Percentiles rank a stretch among this genome's conserved stretches.
Evolutionary conservation across 2,113 vertebrate genomes (phyloP).

Genomic region (Eidolon helvum): DNA sequence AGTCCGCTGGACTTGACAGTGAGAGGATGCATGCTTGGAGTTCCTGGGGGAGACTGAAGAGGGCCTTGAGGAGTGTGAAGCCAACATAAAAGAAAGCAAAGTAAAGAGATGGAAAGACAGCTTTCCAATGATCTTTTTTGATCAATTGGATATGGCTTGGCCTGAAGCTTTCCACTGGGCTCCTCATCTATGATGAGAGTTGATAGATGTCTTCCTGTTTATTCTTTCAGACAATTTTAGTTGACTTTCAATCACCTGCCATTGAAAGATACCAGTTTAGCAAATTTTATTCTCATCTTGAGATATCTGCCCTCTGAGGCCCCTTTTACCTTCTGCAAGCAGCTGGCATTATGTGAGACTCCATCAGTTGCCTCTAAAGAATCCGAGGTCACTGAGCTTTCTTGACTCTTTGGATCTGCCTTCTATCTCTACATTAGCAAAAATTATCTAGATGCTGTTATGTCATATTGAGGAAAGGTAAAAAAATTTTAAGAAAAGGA

Average conservation of each 20-base stretch:
- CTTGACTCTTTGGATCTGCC: background rate
- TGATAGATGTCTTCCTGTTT: background rate
- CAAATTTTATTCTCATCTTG: background rate
- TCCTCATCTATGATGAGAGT: background rate
- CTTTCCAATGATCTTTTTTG: background rate
- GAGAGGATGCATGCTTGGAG: background rate
- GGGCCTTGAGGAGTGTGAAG: background rate
- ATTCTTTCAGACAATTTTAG: background rate
- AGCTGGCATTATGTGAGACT: background rate
- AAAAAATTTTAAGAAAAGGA: background rate
- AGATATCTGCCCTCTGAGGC: background rate
- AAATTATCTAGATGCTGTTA: background rate
- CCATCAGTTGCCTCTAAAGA: background rate
- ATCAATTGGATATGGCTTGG: background rate
- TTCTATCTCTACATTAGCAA: background rate
- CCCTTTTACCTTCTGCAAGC: background rate
- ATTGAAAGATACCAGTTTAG: background rate
- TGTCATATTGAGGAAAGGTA: background rate
- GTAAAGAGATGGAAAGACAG: background rate
- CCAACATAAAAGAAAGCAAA: background rate
- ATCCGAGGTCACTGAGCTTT: background rate
- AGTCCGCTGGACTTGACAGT: background rate
- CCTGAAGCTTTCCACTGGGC: background rate
- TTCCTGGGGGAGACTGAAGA: background rate
- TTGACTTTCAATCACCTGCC: background rate